Conservation (phyloP, 2,113 vertebrate species). For the Chionodraco myersi region DNA sequence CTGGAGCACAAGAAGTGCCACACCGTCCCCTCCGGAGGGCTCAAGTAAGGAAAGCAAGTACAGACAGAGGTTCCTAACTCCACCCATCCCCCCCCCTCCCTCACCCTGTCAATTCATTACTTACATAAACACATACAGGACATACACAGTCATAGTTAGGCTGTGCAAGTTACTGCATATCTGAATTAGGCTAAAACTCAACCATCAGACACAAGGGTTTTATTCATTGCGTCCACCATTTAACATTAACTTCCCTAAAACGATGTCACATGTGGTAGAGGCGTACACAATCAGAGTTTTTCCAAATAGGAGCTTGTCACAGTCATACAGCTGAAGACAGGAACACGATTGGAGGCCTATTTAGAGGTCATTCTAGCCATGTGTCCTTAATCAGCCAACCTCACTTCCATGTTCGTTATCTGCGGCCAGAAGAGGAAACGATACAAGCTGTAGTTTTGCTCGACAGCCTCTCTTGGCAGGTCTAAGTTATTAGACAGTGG, state of each 20-base stretch:
- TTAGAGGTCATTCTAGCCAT: slow-evolving; percentile 35
- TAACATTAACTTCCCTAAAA: not conserved
- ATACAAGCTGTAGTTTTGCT: slow-evolving; percentile 58
- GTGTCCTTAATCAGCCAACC: slow-evolving; percentile 54
- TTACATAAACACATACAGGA: slow-evolving; percentile 32
- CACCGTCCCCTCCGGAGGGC: slow-evolving; percentile 98
- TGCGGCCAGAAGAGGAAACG: slow-evolving; percentile 55
- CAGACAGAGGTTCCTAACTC: slow-evolving; percentile 86
- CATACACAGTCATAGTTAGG: slow-evolving; percentile 11
- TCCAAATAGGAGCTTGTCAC: not conserved
- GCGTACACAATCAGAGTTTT: not conserved
- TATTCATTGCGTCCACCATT: not conserved
- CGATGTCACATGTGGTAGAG: not conserved
- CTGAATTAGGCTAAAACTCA: not conserved
- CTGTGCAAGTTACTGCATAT: not conserved
- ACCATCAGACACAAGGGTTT: not conserved
- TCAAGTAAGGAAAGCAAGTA: slow-evolving; percentile 99
- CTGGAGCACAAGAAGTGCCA: slow-evolving; percentile 99
- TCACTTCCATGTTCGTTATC: slow-evolving; percentile 51
- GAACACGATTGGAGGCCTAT: slow-evolving; percentile 9
- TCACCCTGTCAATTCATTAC: slow-evolving; percentile 41
- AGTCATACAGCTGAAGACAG: slow-evolving; percentile 9
- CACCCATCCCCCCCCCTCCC: slow-evolving; percentile 37
- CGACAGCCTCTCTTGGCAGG: slow-evolving; percentile 64
- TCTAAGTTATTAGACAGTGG: slow-evolving; percentile 60